Evolutionary conservation across 2,888 invertebrate species (phyloP).

Genomic region (Lasiommata megera): DNA sequence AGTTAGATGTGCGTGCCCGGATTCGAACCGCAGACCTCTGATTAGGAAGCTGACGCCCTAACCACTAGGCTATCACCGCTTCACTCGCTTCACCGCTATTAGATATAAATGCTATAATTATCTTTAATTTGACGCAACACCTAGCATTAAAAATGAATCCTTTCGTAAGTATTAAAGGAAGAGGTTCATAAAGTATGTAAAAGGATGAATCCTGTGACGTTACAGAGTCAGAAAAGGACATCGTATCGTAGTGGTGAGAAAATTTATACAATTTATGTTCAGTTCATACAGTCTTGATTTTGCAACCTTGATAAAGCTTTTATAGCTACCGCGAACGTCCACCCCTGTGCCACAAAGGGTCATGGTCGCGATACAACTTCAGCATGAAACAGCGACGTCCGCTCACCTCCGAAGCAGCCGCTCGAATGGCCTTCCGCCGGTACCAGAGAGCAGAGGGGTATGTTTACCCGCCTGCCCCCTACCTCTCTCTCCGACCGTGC

Average conservation of each 20-base stretch:
- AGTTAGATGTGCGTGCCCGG: too few relatives aligned
- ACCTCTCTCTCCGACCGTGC: constrained; percentile 50
- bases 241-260: too few relatives aligned
- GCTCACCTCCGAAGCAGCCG: constrained; percentile 61
- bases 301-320: constrained; percentile 63
- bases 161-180: too few relatives aligned
- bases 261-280: neutral
- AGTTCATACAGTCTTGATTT: constrained; percentile 35
- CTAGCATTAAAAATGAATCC: too few relatives aligned
- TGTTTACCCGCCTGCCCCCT: constrained; percentile 69
- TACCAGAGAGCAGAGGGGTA: constrained; percentile 48
- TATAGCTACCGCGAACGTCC: constrained; percentile 57
- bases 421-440: constrained; percentile 65
- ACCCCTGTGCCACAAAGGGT: constrained; percentile 60
- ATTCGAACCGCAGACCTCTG: too few relatives aligned
- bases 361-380: constrained; percentile 62
- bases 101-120: too few relatives aligned
- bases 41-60: too few relatives aligned
- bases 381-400: constrained; percentile 56
- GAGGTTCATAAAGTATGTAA: neutral
- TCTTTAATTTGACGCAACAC: too few relatives aligned
- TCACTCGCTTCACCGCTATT: too few relatives aligned
- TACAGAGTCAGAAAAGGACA: neutral
- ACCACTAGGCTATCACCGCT: too few relatives aligned
- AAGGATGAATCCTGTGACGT: neutral